Evolutionary conservation across 2,888 invertebrate species (phyloP), one percentile per base, ranked within the genome.

Genomic region (Perdita meconis): DNA sequence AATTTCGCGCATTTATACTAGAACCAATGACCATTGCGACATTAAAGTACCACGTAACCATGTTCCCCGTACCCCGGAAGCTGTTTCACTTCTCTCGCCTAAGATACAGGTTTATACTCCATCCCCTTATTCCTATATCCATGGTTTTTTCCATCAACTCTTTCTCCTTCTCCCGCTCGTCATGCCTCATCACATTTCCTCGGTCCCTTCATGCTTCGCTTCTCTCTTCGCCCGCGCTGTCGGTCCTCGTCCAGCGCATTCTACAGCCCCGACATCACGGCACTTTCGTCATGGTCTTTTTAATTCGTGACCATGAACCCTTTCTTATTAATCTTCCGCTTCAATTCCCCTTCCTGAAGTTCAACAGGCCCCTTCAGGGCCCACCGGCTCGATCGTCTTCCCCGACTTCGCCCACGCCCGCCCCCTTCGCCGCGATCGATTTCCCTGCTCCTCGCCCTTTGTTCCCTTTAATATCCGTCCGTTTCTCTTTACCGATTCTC

Each of bases 201-300:
- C 24, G n/a, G 0, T 16, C n/a, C n/a, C 30, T 2, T 50, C 12
- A 22, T 36, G 12, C 26, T 38, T 50, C 24, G 51, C 38, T 34
- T 24, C 24, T 24, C 24, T 5, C 30, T 16, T 34, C 13, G 42
- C 40, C 40, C 13, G 24, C 38, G 30, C 44, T 34, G 19, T 19
- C 1, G 53, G 74, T 71, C 26, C 42, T 61, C 10, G 10, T 1
- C 12, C 8, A 1, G 6, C 42, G 12, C 30, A 19, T 71, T 56
- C 24, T 13, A 38, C n/a, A n/a, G 10, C 59, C 13, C 47, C 24
- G 1, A 63, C 24, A 24, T 57, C 36, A 13, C 34, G 34, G 56
- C 57, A 16, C n/a, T 22, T 44, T 56, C 44, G 24, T 24, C 30
- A 36, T 57, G 30, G 6, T 47, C 66, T 34, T 47, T 47, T 66